A percentile compares a stretch with the other conserved stretches of the same genome.
These are phyloP conservation scores for Myopa testacea DNA, from an alignment of 2,888 invertebrate species.

Conservation along the genomic window DNA sequence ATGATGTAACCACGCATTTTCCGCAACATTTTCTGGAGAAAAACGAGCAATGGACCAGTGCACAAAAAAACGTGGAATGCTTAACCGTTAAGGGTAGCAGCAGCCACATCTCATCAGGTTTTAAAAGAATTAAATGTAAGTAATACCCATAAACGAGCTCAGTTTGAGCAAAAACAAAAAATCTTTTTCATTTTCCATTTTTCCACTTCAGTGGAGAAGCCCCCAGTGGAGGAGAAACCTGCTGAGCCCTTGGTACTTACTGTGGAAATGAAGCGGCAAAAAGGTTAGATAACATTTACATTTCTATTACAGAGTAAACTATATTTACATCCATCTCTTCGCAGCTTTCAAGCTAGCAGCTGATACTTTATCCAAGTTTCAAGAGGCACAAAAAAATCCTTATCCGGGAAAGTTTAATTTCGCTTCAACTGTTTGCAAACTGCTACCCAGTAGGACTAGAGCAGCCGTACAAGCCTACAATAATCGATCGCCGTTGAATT, in stretches of 20 bases:
- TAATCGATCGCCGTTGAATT: conserved; percentile 51
- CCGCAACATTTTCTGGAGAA: background rate
- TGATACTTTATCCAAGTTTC: conserved; percentile 13
- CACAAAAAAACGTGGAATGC: too few species aligned
- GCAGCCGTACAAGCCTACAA: conserved; percentile 49
- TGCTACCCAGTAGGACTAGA: conserved; percentile 47
- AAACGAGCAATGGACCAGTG: background rate
- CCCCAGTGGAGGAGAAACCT: background rate
- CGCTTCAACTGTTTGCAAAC: conserved; percentile 47
- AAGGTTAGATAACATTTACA: conserved; percentile 11
- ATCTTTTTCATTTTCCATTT: background rate
- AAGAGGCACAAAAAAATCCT: background rate
- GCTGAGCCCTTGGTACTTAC: background rate
- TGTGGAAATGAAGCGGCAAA: conserved; percentile 24
- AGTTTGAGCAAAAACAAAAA: too few species aligned
- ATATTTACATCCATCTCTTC: background rate
- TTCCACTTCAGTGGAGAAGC: conserved; percentile 25
- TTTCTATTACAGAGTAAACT: background rate
- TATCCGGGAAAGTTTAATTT: conserved; percentile 1
- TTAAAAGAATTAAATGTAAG: too few species aligned
- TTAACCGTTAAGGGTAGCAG: too few species aligned
- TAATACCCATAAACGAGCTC: too few species aligned
- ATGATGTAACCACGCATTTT: background rate
- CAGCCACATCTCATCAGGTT: background rate
- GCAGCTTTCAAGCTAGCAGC: conserved; percentile 11